Evolutionary conservation across 2,113 vertebrate species (phyloP).

Genomic region (Opisthocomus hoazin): DNA sequence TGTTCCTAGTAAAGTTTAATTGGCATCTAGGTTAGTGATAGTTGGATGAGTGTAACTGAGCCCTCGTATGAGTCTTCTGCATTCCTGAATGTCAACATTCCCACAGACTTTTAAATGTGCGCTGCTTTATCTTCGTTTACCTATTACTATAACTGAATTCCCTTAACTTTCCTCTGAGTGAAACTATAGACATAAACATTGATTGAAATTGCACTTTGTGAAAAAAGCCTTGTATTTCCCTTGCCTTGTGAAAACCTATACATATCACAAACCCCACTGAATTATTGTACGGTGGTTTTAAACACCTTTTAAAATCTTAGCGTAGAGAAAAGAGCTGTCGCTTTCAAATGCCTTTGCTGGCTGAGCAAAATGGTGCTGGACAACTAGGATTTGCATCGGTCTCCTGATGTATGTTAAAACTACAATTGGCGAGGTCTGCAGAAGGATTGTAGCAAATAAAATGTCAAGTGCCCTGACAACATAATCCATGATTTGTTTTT

Average conservation of each 20-base stretch:
- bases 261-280: neutral
- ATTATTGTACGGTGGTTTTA: neutral
- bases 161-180: neutral
- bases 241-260: neutral
- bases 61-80: neutral
- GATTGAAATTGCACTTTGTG: neutral
- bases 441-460: neutral
- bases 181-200: neutral
- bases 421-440: neutral
- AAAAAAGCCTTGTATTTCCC: neutral
- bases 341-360: neutral
- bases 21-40: neutral
- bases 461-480: neutral
- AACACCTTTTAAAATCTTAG: conserved; percentile 5
- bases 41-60: neutral
- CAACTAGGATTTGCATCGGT: neutral
- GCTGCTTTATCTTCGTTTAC: neutral
- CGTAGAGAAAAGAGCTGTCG: neutral
- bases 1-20: neutral
- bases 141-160: neutral
- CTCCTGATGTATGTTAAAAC: neutral
- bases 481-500: neutral
- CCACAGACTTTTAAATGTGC: neutral
- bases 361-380: neutral
- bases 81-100: neutral